phyloP scores from a whole-genome alignment of 2,888 invertebrate species.

The Crematogaster levior region DNA sequence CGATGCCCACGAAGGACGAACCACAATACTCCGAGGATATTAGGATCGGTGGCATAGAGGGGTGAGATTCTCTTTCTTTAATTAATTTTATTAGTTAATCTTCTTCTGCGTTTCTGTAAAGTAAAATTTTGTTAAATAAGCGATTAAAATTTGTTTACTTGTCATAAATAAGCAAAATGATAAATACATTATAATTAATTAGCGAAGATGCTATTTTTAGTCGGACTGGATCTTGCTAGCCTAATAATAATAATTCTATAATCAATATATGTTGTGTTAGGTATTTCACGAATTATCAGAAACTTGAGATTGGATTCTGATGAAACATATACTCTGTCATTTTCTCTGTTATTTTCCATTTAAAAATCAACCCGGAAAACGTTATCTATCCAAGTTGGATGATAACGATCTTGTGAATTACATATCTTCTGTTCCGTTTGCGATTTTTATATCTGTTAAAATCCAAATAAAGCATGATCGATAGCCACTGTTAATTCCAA shows the following conservation, averaged over 20 bases:
- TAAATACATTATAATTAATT: no score
- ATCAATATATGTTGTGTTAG: background rate
- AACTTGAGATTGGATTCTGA: background rate
- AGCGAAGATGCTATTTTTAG: no score
- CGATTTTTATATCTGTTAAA: constrained; percentile 10
- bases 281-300: background rate
- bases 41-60: constrained; percentile 83
- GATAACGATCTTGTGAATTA: background rate
- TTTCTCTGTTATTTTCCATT: background rate
- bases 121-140: background rate
- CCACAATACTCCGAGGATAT: constrained; percentile 71
- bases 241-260: no score
- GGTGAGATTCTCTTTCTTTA: constrained; percentile 74
- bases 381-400: no score
- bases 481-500: background rate
- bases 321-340: background rate
- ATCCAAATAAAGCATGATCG: background rate
- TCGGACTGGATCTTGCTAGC: no score
- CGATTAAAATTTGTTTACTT: background rate
- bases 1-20: background rate
- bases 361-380: background rate
- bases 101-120: background rate
- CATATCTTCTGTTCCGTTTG: background rate
- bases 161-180: background rate
- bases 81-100: background rate